Evolutionary conservation across 2,113 vertebrate genomes (phyloP).

Genomic region (Odocoileus virginianus): DNA sequence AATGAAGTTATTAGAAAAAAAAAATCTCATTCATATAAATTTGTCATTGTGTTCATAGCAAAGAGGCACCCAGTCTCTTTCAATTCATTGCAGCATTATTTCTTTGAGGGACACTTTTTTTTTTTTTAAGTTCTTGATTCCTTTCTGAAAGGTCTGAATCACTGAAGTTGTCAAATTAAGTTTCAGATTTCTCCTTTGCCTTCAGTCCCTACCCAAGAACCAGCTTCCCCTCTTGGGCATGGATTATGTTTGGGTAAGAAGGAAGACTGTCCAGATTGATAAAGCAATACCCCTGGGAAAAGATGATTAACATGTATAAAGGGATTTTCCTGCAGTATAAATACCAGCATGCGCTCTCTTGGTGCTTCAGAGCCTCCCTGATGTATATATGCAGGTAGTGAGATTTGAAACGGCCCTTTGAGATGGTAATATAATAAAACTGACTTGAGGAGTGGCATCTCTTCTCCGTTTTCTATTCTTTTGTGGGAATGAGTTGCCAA

Average conservation of each 20-base stretch:
- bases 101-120: not conserved
- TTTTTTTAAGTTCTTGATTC: slow-evolving; percentile 56
- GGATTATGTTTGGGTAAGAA: slow-evolving; percentile 76
- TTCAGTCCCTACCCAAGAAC: not conserved
- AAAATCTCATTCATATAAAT: not conserved
- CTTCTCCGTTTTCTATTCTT: slow-evolving; percentile 51
- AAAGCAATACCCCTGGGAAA: slow-evolving; percentile 82
- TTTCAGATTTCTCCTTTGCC: slow-evolving; percentile 82
- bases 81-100: not conserved
- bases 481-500: slow-evolving; percentile 92
- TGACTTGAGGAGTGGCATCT: slow-evolving; percentile 29
- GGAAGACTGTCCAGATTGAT: slow-evolving; percentile 78
- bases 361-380: slow-evolving; percentile 78
- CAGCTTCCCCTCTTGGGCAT: slow-evolving; percentile 35
- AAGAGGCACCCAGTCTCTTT: not conserved
- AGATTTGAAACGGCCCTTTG: slow-evolving; percentile 52
- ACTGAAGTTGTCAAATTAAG: slow-evolving; percentile 68
- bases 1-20: not conserved
- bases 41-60: not conserved
- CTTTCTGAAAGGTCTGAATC: slow-evolving; percentile 72
- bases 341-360: slow-evolving; percentile 89
- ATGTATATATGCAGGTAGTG: slow-evolving; percentile 80
- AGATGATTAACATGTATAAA: slow-evolving; percentile 91
- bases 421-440: slow-evolving; percentile 53
- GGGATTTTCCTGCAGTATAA: slow-evolving; percentile 90